phyloP scores from a whole-genome alignment of 2,797 vertebrate species.

The Cyprinodon diabolis region DNA sequence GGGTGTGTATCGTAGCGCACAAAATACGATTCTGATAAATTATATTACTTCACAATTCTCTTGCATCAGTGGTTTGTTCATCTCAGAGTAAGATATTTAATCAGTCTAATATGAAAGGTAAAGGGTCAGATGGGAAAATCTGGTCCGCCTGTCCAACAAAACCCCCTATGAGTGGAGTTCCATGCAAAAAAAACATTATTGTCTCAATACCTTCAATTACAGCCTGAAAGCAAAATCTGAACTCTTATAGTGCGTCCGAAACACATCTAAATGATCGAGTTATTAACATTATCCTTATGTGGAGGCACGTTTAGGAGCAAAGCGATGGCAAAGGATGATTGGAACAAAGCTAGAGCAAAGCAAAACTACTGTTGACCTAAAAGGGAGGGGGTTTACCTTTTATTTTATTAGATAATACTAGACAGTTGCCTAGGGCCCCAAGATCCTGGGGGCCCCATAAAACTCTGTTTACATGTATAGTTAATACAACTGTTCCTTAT shows the following conservation, averaged over 20 bases:
- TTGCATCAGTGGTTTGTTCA: conserved; percentile 55
- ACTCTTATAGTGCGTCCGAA: not conserved
- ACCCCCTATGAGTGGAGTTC: not conserved
- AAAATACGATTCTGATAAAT: conserved; percentile 60
- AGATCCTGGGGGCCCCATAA: too few species aligned
- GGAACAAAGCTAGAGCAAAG: too few species aligned
- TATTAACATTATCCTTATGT: too few species aligned
- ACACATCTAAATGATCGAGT: too few species aligned
- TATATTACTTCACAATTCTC: conserved; percentile 68
- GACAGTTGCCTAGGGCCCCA: too few species aligned
- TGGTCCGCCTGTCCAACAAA: not conserved
- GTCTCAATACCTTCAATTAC: not conserved
- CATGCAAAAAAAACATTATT: not conserved
- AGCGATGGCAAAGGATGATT: too few species aligned
- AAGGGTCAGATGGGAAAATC: conserved; percentile 52
- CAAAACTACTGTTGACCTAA: too few species aligned
- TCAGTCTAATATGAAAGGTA: conserved; percentile 55
- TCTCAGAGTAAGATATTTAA: conserved; percentile 63
- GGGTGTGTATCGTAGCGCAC: conserved; percentile 49
- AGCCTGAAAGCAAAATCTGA: not conserved
- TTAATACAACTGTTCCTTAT: too few species aligned
- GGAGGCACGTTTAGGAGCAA: too few species aligned
- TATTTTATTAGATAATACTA: too few species aligned
- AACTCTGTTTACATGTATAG: too few species aligned
- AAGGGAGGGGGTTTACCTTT: too few species aligned